Base-by-base conservation (phyloP, 2,797 vertebrate species). In the Pipistrellus pygmaeus region DNA sequence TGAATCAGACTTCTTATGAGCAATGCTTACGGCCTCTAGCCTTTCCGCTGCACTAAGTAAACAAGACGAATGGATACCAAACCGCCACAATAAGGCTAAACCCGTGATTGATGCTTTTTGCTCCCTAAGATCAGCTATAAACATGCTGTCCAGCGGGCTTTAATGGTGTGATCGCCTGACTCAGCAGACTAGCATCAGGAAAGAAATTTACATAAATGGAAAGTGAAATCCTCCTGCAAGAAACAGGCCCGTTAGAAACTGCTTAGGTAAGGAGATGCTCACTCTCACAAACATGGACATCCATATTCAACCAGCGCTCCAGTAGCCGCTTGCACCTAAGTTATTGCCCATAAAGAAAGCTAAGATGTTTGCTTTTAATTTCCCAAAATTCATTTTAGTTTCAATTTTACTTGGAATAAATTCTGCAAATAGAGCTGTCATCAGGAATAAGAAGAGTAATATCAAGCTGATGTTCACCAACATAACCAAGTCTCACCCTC, bases 81-180 rank as follows among this genome's bases (percentile, higher is more conserved):
- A 62, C 76, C 94, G 66, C 96, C 83, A 95, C 53, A 97, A 84
- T 41, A 96, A 97, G 97, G 82, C 77, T 76, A 90, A 97, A 78
- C 64, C 55, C 91, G 81, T 95, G 95, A 97, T 93, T 95, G 97
- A 95, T 97, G 95, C 69, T 89, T 76, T 97, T 95, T 95, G 87
- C 86, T 95, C 95, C 94, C 97, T 81, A 77, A 97, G 81, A 98
- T 94, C 84, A 91, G 84, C 93, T 96, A 77, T 97, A 97, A 97
- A 97, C 96, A 97, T 83, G 93, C 69, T 86, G 96, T 90, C 91
- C 86, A 89, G 86, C 85, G 96, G 93, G 85, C 97, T 98, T 95
- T 97, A 98, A 97, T 97, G 96, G 87, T 97, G 82, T 96, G 96
- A 98, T 64, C 88, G 78, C 97, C 98, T 98, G 98, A 98, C 94